A percentile compares a stretch with the other conserved stretches of the same genome.
phyloP scores from a whole-genome alignment of 1,140 invertebrate genomes.

The Potamilus streckersoni region DNA sequence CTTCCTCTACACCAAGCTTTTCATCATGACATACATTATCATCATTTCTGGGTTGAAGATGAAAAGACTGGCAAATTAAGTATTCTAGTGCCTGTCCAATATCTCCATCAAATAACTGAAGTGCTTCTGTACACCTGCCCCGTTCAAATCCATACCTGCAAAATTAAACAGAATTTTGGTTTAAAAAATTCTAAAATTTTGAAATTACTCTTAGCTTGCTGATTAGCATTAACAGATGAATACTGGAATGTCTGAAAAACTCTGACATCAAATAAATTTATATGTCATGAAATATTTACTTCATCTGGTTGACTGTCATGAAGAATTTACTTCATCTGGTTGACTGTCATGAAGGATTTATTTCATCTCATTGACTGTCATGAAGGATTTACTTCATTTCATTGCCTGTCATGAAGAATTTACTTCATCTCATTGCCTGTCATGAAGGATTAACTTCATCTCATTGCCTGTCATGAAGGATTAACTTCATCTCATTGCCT shows the following conservation, averaged over 20 bases:
- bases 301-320: too few species aligned
- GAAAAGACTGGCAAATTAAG: slow-evolving; percentile 52
- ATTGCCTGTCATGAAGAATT: too few species aligned
- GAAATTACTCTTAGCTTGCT: not conserved
- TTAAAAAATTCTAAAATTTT: not conserved
- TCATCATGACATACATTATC: slow-evolving; percentile 3
- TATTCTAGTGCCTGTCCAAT: slow-evolving; percentile 56
- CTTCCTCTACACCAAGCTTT: not conserved
- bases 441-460: too few species aligned
- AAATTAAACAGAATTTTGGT: slow-evolving; percentile 15
- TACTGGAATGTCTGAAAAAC: not conserved
- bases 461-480: too few species aligned
- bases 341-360: too few species aligned
- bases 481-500: too few species aligned
- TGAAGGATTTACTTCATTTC: too few species aligned
- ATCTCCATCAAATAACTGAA: slow-evolving; percentile 57
- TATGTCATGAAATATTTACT: too few species aligned
- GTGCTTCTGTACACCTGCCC: slow-evolving; percentile 51
- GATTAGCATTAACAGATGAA: not conserved
- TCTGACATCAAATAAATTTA: not conserved
- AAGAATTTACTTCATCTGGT: too few species aligned
- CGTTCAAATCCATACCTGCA: slow-evolving; percentile 62
- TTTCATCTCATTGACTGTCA: too few species aligned
- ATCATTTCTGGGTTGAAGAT: slow-evolving; percentile 6
- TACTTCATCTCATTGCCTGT: too few species aligned